Conservation (phyloP, 2,797 vertebrate species). For the Halcyon leucocephala region DNA sequence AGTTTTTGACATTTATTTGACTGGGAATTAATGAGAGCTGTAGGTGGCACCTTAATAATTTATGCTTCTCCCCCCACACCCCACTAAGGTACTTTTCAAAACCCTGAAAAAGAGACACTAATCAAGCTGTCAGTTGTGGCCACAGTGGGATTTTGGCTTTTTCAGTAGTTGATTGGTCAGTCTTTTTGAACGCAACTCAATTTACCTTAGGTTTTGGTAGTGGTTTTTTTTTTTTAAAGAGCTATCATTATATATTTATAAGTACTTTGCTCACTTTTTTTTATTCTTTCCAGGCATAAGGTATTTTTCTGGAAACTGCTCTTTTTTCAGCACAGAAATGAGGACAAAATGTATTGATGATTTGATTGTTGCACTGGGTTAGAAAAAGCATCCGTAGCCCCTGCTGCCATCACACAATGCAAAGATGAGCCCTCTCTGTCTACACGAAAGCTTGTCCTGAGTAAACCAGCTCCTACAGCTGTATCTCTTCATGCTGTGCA, state of each 20-base stretch:
- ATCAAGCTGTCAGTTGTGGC: not conserved
- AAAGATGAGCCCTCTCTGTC: not conserved
- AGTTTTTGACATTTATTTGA: not conserved
- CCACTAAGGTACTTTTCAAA: not conserved
- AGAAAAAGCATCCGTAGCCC: rapidly evolving
- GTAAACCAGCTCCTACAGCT: not conserved
- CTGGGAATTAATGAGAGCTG: not conserved
- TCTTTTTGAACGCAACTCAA: not conserved
- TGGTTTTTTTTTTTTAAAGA: not conserved
- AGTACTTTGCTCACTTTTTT: not conserved
- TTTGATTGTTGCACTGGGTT: not conserved
- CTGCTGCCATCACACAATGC: not conserved
- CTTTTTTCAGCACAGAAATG: not conserved
- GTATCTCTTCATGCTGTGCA: not conserved
- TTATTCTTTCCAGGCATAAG: not conserved
- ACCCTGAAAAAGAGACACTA: not conserved
- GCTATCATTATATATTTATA: not conserved
- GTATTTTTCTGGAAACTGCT: not conserved
- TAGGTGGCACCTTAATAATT: not conserved
- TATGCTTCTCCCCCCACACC: not conserved
- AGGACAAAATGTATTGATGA: not conserved
- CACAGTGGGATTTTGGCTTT: not conserved
- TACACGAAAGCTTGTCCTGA: not conserved
- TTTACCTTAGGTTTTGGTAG: not conserved
- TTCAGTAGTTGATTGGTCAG: not conserved